Conservation (phyloP, 2,888 invertebrate species). For the Buathra laborator region DNA sequence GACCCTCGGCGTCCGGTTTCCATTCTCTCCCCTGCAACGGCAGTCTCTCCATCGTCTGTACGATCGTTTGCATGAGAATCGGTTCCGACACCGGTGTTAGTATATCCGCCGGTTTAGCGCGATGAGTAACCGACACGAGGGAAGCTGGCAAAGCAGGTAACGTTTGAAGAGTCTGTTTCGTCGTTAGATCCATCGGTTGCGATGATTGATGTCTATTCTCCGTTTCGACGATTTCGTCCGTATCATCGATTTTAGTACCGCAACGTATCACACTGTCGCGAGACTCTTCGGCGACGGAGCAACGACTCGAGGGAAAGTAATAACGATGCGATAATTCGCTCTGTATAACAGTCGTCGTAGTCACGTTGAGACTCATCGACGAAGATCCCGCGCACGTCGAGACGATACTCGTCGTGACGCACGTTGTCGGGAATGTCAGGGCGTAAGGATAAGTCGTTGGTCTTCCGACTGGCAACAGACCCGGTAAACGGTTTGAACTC, state of each 20-base stretch:
- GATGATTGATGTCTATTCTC: conserved; percentile 71
- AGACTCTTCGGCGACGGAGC: conserved; percentile 71
- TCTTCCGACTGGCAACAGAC: conserved; percentile 87
- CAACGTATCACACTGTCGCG: conserved; percentile 76
- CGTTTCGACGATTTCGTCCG: conserved; percentile 69
- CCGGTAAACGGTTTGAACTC: conserved; percentile 85
- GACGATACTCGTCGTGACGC: conserved; percentile 65
- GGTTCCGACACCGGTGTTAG: conserved; percentile 88
- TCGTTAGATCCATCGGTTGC: conserved; percentile 86
- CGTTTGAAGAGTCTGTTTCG: conserved; percentile 73
- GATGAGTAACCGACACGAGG: conserved; percentile 60
- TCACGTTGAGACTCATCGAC: conserved; percentile 66
- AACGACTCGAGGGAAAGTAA: conserved; percentile 83
- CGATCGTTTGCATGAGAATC: conserved; percentile 88
- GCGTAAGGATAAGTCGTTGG: conserved; percentile 90
- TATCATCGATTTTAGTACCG: conserved; percentile 73
- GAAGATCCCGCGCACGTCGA: conserved; percentile 59
- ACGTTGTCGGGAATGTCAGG: conserved; percentile 72
- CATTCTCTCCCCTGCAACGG: conserved; percentile 87
- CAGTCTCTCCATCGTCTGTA: conserved; percentile 88
- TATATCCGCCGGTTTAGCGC: conserved; percentile 85
- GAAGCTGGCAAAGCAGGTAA: background rate
- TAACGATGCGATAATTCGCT: conserved; percentile 81
- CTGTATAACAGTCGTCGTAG: conserved; percentile 76
- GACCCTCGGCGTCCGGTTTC: conserved; percentile 86